Base-by-base conservation (phyloP, 2,888 invertebrate genomes). In the Drosophila barbarae region DNA sequence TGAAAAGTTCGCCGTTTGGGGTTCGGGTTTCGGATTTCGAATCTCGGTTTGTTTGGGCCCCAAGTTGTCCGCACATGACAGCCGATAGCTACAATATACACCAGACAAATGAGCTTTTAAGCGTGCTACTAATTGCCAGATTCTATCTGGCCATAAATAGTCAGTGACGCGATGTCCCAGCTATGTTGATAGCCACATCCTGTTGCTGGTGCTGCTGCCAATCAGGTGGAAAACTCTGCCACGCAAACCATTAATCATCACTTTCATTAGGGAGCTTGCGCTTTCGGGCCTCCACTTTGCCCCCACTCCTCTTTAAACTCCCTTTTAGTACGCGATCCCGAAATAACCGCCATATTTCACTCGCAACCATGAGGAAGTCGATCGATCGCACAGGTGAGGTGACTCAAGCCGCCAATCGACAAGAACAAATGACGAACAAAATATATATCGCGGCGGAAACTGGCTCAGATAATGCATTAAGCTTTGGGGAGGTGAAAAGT, bases 21-120 rank as follows among this genome's bases (percentile, higher is more conserved):
- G 13, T 23, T 41, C 30, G 30, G 46, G 13, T 13, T 32, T 46
- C 46, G 13, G 30, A 5, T 54, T 32, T 70, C 61, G 18, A 21
- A 39, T 35, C 49, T 41, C 28, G 44, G 18, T 59, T 57, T 50
- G 66, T 60, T 77, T 82, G 74, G 56, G 72, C 65, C 55, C 36
- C 28, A 74, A 74, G 69, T 67, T 85, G 81, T 85, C 84, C 55
- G 64, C 84, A 83, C 58, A 63, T 73, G 67, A 70, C 61, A 61
- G 64, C 53, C 44, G 54, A 50, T 51, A 64, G 68, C 60, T 51
- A 47, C 39, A 49, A 36, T 32, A 71, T 69, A 85, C 72, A 44
- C 32, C 36, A 71, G 69, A 85, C 72, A 83, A 79, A 79, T 85
- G 66, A 64, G 51, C 60, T 67, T 82, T 83, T 82, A 83, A 79